Evolutionary conservation across 2,888 invertebrate species (phyloP).

Genomic region (Aricia artaxerxes): DNA sequence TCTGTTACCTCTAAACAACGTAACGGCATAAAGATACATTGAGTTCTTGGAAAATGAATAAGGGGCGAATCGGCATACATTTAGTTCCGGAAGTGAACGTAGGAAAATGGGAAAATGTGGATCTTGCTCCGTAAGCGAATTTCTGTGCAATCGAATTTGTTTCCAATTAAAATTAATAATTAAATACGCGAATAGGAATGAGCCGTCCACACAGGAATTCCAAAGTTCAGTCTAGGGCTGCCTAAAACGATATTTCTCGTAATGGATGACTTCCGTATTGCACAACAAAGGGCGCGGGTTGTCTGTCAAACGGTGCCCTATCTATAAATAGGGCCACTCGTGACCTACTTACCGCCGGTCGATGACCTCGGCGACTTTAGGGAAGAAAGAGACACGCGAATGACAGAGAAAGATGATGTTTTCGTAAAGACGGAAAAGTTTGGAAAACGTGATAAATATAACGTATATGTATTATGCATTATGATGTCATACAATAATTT

Average conservation of each 20-base stretch:
- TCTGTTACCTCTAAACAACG: too few species aligned
- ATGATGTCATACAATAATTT: too few species aligned
- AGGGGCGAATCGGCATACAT: too few species aligned
- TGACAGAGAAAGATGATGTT: slow-evolving; percentile 36
- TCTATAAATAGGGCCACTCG: slow-evolving; percentile 58
- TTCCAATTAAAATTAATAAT: too few species aligned
- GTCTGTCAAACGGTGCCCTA: slow-evolving; percentile 51
- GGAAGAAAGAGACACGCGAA: slow-evolving; percentile 35
- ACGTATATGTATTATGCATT: neutral
- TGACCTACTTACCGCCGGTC: slow-evolving; percentile 57
- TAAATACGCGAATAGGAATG: neutral
- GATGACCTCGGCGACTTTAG: slow-evolving; percentile 46
- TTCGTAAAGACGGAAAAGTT: slow-evolving; percentile 25
- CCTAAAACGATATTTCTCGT: slow-evolving; percentile 10
- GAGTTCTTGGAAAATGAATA: too few species aligned
- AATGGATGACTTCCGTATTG: slow-evolving; percentile 36
- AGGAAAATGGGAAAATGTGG: too few species aligned
- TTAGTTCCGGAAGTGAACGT: too few species aligned
- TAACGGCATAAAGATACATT: too few species aligned
- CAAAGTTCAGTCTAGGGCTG: neutral
- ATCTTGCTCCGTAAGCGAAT: too few species aligned
- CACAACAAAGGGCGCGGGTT: slow-evolving; percentile 38
- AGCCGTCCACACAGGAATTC: neutral
- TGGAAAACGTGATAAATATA: neutral
- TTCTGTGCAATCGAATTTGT: too few species aligned